Base-by-base conservation (phyloP, 1,140 invertebrate species). In the Drosophila murphyi region DNA sequence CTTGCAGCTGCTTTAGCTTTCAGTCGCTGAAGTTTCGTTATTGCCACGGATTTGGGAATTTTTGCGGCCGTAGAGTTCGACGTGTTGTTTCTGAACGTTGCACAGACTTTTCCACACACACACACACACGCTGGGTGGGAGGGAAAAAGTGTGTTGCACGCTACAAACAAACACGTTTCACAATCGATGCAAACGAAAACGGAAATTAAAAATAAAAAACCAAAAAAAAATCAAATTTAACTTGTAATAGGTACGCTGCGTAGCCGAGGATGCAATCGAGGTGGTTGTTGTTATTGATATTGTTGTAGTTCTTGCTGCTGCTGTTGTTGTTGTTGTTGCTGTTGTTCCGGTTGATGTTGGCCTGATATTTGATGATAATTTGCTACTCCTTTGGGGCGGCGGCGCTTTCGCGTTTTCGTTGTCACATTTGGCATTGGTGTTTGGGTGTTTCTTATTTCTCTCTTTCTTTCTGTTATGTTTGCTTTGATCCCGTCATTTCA, bases 1-100 rank as follows among this genome's bases (percentile, higher is more conserved):
- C 80, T 87, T 67, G 85, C 90, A 81, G 90, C 85, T 77, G 88
- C 90, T 78, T 91, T 91, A 80, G 90, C 90, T 77, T 91, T 91
- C 56, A 91, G 90, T 82, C 90, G 90, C 74, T 91, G 90, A 76
- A 91, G 82, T 76, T 90, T 91, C 52, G 71, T 81, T 71, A 86
- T 87, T 77, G 80, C 82, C 80, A 77, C 74, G 80, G 90, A 79
- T 68, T 91, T 91, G 41, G 90, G 90, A 91, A 91, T 91, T 87
- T 91, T 87, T 82, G 67, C 80, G 82, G 82, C 82, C 80, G 76
- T 87, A 48, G 60, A 76, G 65, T 54, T 83, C 77, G 68, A 85
- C 72, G 77, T 85, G 81, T 73, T 64, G 54, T 80, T 78, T 50
- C 76, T 57, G 45, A 70, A 83, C 69, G 81, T 70, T 80, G 81